Evolutionary conservation across 1,140 invertebrate species (phyloP).

Genomic region (Pygmarrhopalites habei): DNA sequence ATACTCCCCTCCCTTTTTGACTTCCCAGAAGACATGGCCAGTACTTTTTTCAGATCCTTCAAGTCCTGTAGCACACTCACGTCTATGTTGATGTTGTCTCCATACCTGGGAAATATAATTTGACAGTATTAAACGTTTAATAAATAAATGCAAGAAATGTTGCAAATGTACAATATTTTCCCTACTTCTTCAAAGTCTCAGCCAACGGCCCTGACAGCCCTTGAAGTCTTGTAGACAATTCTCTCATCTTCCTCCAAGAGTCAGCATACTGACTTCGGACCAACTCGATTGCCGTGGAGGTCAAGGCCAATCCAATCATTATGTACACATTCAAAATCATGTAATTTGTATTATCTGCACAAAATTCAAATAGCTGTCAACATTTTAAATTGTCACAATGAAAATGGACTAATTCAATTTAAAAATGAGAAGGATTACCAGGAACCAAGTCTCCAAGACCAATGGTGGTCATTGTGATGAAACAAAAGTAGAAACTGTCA

Average conservation of each 20-base stretch:
- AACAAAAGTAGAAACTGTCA: conserved; percentile 89
- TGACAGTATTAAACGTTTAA: no score
- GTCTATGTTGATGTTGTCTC: conserved; percentile 46
- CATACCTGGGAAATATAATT: conserved; percentile 43
- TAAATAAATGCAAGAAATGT: no score
- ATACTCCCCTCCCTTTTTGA: conserved; percentile 38
- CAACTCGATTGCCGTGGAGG: conserved; percentile 88
- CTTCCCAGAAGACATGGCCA: conserved; percentile 35
- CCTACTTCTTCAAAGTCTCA: conserved; percentile 60
- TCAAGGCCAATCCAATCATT: conserved; percentile 82
- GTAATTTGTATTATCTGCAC: conserved; percentile 70
- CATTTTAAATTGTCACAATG: background rate
- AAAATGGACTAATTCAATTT: background rate
- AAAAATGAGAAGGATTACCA: conserved; percentile 50
- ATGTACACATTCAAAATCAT: conserved; percentile 89
- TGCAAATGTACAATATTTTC: no score
- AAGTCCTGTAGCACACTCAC: conserved; percentile 48
- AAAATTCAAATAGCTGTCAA: background rate
- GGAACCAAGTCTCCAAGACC: conserved; percentile 87
- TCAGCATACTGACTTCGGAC: conserved; percentile 74
- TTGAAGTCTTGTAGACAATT: conserved; percentile 46
- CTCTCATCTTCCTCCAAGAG: conserved; percentile 63
- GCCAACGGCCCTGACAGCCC: conserved; percentile 73
- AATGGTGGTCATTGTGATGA: conserved; percentile 91
- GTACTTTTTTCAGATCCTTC: conserved; percentile 40